These are phyloP conservation scores for Platanista minor DNA, from an alignment of 2,113 vertebrate genomes.

Conservation along the genomic window DNA sequence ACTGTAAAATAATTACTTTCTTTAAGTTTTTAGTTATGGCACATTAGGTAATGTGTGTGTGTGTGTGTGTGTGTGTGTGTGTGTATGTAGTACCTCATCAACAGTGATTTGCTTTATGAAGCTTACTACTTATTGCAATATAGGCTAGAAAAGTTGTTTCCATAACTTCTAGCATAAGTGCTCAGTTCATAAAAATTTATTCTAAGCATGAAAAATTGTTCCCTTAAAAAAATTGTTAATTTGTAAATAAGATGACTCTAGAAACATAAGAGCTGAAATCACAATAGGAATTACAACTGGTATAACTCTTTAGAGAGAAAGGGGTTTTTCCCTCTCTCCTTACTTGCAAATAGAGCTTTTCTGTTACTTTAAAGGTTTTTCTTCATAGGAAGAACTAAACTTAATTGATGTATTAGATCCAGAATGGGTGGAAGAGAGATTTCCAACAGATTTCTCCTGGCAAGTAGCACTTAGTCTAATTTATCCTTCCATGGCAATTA, in stretches of 20 bases:
- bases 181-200: conserved; percentile 16
- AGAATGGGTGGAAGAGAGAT: not conserved
- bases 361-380: not conserved
- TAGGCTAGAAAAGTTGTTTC: not conserved
- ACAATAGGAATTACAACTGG: not conserved
- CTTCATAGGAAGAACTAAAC: not conserved
- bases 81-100: not conserved
- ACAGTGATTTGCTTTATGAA: not conserved
- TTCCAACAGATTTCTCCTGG: conserved; percentile 13
- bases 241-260: not conserved
- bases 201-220: not conserved
- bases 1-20: not conserved
- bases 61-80: not conserved
- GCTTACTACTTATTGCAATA: not conserved
- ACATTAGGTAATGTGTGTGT: not conserved
- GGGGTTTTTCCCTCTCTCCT: not conserved
- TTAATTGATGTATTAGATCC: conserved; percentile 20
- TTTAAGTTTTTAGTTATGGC: not conserved
- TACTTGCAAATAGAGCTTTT: not conserved
- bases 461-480: conserved; percentile 34
- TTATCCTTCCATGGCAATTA: conserved; percentile 38
- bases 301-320: not conserved
- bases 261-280: not conserved
- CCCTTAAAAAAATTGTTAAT: conserved; percentile 16
- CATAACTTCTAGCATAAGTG: conserved; percentile 19